Base-by-base conservation (phyloP, 2,888 invertebrate genomes). In the Octonoba sinensis region DNA sequence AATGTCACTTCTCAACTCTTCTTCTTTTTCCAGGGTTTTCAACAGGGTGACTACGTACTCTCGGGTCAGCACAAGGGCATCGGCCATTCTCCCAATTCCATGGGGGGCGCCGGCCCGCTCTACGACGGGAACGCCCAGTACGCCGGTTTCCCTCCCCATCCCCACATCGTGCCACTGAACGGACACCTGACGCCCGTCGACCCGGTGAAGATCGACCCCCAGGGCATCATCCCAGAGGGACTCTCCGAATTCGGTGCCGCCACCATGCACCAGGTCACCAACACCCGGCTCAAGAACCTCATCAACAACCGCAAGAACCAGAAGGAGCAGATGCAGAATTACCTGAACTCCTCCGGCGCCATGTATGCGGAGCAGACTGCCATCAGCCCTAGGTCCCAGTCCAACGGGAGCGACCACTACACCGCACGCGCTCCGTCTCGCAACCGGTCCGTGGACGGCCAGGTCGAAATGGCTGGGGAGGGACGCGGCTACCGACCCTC, bases 221-320 rank as follows among this genome's bases (percentile, higher is more conserved):
- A 79, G 20, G 51, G 57, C 51, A n/a, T 69, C 12, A 4, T 73
- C 15, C 15, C 27, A 3, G 83, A 83, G 36, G 47, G 27, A 36
- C 20, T 72, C 15, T 20, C 71, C 51, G 76, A 71, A 22, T 82
- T 64, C 44, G 44, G 69, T 65, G 71, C 75, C 18, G 60, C 81
- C 27, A 51, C 67, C 27, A 84, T 77, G 65, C 86, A 86, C 70
- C 78, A 85, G 57, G 69, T 85, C 44, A 85, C 83, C 64, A 85
- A 85, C 65, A 79, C 76, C 44, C 78, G 85, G 12, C 65, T 86
- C 12, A 86, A 86, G 54, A 83, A 84, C 66, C 62, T 86, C 13
- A 84, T 85, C 18, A 79, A 85, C 59, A 85, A 74, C 59, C 71
- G 86, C 6, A 82, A 84, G 72, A 85, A 54, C 64, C 84, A 83